Conservation (phyloP, 1,140 invertebrate species). For the Tenebrio molitor region DNA sequence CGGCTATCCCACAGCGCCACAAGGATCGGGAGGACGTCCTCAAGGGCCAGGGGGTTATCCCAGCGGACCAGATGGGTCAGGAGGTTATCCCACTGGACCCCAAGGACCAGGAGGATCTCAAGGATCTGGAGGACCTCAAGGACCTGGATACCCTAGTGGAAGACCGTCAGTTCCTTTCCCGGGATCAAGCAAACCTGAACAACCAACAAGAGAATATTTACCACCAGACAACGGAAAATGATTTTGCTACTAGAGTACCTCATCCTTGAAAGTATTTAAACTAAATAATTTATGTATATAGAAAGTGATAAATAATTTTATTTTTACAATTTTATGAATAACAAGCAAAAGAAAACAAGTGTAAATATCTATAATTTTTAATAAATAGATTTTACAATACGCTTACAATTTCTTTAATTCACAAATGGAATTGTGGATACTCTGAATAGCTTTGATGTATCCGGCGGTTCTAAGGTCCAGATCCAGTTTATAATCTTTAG, state of each 20-base stretch:
- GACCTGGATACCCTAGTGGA: conserved; percentile 64
- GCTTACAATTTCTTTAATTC: conserved; percentile 47
- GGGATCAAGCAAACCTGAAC: conserved; percentile 59
- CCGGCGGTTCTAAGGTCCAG: conserved; percentile 87
- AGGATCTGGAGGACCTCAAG: conserved; percentile 30
- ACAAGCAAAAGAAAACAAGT: conserved; percentile 18
- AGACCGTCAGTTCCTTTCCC: conserved; percentile 62
- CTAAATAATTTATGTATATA: conserved; percentile 40
- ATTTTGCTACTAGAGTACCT: conserved; percentile 15
- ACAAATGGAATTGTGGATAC: conserved; percentile 77
- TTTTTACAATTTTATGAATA: conserved; percentile 43
- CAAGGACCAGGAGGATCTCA: conserved; percentile 59
- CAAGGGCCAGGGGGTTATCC: conserved; percentile 59
- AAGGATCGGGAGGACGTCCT: conserved; percentile 33
- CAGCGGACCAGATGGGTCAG: conserved; percentile 57
- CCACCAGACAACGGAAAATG: conserved; percentile 64
- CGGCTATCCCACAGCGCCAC: conserved; percentile 43
- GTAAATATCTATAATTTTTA: conserved; percentile 33
- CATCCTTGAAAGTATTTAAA: background rate
- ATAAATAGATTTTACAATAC: conserved; percentile 35
- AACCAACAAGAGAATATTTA: conserved; percentile 72
- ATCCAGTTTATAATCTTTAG: conserved; percentile 77
- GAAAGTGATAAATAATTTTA: conserved; percentile 21
- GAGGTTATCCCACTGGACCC: conserved; percentile 58
- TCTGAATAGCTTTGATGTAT: conserved; percentile 85